phyloP scores from a whole-genome alignment of 2,888 invertebrate genomes.

The Eumerus sabulonum region DNA sequence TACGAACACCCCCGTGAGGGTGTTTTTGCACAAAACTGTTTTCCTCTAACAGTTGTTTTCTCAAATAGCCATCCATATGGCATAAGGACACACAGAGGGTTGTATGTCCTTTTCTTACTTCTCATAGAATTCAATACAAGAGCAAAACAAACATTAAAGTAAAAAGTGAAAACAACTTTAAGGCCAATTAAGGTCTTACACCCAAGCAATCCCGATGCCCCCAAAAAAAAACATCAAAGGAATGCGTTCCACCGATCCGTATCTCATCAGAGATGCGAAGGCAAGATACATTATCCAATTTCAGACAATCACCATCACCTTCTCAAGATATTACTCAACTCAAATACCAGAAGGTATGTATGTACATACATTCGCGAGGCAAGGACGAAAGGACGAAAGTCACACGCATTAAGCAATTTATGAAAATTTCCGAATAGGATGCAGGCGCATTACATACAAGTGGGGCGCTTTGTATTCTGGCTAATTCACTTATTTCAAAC shows the following conservation, averaged over 20 bases:
- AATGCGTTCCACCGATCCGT: slow-evolving; percentile 4
- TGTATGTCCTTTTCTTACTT: not conserved
- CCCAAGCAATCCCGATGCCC: slow-evolving; percentile 15
- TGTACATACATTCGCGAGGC: not conserved
- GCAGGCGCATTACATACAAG: not conserved
- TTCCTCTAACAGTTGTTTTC: slow-evolving; percentile 47
- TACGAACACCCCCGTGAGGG: slow-evolving; percentile 31
- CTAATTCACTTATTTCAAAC: slow-evolving; percentile 63
- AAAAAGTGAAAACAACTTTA: slow-evolving; percentile 32
- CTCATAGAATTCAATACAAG: not conserved
- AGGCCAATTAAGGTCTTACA: slow-evolving; percentile 36
- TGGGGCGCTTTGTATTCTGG: slow-evolving; percentile 13
- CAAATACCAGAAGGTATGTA: not conserved
- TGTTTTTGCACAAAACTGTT: slow-evolving; percentile 31
- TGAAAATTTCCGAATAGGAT: slow-evolving; percentile 42
- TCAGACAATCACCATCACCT: slow-evolving; percentile 28
- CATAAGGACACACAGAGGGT: slow-evolving; percentile 5
- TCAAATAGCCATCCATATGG: slow-evolving; percentile 37
- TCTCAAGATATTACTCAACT: slow-evolving; percentile 27
- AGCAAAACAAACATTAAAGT: not conserved
- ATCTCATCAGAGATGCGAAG: not conserved
- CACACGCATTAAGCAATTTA: slow-evolving; percentile 57
- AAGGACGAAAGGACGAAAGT: slow-evolving; percentile 6
- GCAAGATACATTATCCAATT: slow-evolving; percentile 43
- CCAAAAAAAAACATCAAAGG: slow-evolving; percentile 45